phyloP scores from a whole-genome alignment of 2,113 vertebrate genomes.

The Pelodiscus sinensis region DNA sequence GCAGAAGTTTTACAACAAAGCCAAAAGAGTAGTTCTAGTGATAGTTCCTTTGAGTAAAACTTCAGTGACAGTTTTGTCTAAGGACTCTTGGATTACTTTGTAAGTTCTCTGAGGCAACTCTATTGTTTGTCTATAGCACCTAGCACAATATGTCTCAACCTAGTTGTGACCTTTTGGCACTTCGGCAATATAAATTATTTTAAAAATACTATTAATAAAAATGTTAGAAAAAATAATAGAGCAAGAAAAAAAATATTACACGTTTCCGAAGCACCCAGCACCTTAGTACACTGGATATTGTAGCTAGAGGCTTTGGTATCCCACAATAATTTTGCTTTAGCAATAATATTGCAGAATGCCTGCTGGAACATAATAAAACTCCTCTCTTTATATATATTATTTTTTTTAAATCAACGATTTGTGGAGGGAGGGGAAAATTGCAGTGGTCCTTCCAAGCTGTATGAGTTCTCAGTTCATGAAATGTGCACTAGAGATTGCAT shows the following conservation, averaged over 20 bases:
- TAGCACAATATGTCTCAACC: not conserved
- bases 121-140: not conserved
- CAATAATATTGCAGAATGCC: not conserved
- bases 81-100: not conserved
- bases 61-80: not conserved
- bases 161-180: not conserved
- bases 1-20: rapidly evolving
- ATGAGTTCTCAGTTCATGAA: constrained; percentile 60
- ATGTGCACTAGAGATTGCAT: constrained; percentile 20
- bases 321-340: not conserved
- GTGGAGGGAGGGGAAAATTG: constrained; percentile 25
- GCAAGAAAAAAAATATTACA: rapidly evolving
- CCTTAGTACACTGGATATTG: not conserved
- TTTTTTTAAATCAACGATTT: constrained; percentile 6
- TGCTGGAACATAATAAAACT: constrained; percentile 36
- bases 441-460: not conserved
- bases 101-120: not conserved
- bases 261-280: not conserved
- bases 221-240: not conserved
- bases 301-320: constrained; percentile 11
- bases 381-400: not conserved
- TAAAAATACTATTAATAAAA: not conserved
- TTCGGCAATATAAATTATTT: not conserved
- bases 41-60: not conserved
- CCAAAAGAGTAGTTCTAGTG: not conserved